phyloP scores from a whole-genome alignment of 2,113 vertebrate genomes.

The Dendropsophus ebraccatus region DNA sequence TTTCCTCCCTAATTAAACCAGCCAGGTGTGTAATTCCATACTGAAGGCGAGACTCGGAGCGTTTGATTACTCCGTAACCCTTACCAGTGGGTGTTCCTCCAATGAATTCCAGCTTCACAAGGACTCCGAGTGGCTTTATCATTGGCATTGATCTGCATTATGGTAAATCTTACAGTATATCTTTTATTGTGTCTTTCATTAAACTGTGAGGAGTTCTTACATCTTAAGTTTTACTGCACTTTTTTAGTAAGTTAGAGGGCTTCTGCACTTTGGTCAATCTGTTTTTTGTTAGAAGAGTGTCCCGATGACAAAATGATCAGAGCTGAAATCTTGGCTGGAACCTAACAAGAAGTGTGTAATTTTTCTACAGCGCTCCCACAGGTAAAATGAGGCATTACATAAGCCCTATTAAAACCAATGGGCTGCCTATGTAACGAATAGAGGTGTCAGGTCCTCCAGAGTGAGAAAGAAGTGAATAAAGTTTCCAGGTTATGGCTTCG shows the following conservation, averaged over 20 bases:
- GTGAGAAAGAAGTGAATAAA: too few relatives aligned
- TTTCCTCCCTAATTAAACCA: conserved; percentile 32
- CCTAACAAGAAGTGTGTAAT: too few relatives aligned
- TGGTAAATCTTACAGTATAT: not conserved
- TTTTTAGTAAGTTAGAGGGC: not conserved
- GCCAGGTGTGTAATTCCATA: conserved; percentile 25
- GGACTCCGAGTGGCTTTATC: not conserved
- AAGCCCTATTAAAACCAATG: too few relatives aligned
- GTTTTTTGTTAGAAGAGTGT: not conserved
- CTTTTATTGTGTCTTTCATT: not conserved
- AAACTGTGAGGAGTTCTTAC: not conserved
- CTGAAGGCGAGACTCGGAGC: not conserved
- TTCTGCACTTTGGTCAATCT: not conserved
- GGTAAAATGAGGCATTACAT: too few relatives aligned
- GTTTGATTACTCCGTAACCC: conserved; percentile 15
- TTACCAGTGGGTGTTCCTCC: not conserved
- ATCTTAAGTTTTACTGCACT: not conserved
- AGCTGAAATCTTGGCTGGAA: not conserved
- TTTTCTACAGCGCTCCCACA: too few relatives aligned
- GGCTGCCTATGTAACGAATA: not conserved
- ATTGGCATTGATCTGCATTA: not conserved
- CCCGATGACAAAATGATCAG: too few relatives aligned
- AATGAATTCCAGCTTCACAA: not conserved
- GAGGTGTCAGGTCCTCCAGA: not conserved
- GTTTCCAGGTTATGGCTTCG: too few relatives aligned